These are phyloP conservation scores for Dicrostonyx torquatus DNA, from an alignment of 2,797 vertebrate species.

Conservation along the genomic window DNA sequence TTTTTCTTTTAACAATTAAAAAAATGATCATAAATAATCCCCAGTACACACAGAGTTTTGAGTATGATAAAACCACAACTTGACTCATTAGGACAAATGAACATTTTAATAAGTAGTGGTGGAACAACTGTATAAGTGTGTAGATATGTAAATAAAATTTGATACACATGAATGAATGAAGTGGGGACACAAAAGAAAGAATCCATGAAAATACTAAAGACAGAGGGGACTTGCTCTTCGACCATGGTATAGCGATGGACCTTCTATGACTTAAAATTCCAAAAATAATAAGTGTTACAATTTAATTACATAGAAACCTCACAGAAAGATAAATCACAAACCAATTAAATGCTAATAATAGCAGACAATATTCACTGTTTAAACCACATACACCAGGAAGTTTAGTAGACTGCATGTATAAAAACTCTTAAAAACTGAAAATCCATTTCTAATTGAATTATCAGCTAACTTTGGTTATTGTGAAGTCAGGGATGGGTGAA, in stretches of 20 bases:
- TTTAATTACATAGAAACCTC: not conserved
- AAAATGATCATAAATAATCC: not conserved
- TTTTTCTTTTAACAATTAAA: no score
- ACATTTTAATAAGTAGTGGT: not conserved
- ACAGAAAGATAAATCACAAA: not conserved
- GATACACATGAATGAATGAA: not conserved
- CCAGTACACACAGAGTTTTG: not conserved
- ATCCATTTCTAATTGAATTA: not conserved
- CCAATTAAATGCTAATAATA: not conserved
- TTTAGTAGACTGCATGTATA: not conserved
- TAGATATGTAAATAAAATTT: not conserved
- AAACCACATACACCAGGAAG: not conserved
- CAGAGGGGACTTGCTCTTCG: not conserved
- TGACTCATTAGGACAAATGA: not conserved
- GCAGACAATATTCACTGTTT: not conserved
- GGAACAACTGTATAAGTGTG: not conserved
- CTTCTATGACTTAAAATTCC: not conserved
- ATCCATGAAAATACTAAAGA: not conserved
- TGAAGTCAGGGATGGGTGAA: not conserved
- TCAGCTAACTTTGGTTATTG: not conserved
- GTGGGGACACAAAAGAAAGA: slow-evolving; percentile 5
- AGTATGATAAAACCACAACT: not conserved
- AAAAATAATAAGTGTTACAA: not conserved
- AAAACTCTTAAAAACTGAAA: slow-evolving; percentile 35
- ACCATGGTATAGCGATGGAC: not conserved